phyloP scores from a whole-genome alignment of 2,113 vertebrate genomes.

The Hypanus sabinus region DNA sequence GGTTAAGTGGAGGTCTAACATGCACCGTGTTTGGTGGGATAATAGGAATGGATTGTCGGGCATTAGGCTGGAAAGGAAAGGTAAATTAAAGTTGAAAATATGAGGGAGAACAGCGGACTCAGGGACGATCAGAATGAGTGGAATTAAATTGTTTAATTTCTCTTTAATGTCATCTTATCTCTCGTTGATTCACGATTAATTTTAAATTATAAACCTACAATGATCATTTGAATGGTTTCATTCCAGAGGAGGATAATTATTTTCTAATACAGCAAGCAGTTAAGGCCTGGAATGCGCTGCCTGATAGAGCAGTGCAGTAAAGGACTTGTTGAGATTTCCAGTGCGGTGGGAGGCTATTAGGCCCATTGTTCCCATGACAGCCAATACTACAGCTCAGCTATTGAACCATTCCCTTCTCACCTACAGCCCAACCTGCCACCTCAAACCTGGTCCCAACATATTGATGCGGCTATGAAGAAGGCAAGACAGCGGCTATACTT shows the following conservation, averaged over 20 bases:
- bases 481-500: too few relatives aligned
- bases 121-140: not conserved
- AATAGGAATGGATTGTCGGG: not conserved
- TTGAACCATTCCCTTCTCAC: too few relatives aligned
- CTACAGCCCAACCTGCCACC: too few relatives aligned
- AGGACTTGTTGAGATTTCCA: too few relatives aligned
- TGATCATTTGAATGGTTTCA: not conserved
- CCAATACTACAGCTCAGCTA: too few relatives aligned
- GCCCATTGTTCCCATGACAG: too few relatives aligned
- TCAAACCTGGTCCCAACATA: too few relatives aligned
- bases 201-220: not conserved
- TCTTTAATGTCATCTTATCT: not conserved
- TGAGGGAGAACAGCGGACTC: not conserved
- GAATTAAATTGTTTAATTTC: constrained; percentile 28
- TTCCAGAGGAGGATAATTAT: not conserved
- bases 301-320: too few relatives aligned
- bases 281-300: too few relatives aligned
- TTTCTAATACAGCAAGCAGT: not conserved
- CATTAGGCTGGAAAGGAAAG: not conserved
- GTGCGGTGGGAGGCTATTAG: too few relatives aligned
- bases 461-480: too few relatives aligned
- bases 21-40: not conserved
- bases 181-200: constrained; percentile 22
- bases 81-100: not conserved
- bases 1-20: too few relatives aligned